Percentiles rank a stretch among this genome's conserved stretches.
phyloP scores from a whole-genome alignment of 2,888 invertebrate genomes.

The Schizotus pectinicornis region DNA sequence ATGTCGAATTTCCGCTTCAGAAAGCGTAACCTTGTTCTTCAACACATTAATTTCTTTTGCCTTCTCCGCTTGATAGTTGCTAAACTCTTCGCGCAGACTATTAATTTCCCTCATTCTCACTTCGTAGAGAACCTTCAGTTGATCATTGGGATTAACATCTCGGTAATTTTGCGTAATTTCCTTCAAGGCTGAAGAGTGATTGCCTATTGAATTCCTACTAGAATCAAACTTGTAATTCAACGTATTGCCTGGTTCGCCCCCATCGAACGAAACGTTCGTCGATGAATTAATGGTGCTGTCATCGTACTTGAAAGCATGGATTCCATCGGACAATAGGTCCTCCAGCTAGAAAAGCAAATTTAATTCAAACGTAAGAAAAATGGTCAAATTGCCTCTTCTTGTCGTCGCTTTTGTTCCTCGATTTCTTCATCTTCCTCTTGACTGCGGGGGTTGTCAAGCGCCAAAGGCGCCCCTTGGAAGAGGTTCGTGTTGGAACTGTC shows the following conservation, averaged over 20 bases:
- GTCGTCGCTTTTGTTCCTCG: constrained; percentile 70
- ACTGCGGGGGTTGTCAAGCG: constrained; percentile 68
- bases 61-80: constrained; percentile 37
- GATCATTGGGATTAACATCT: constrained; percentile 48
- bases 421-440: constrained; percentile 67
- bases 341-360: constrained; percentile 62
- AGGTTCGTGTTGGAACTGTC: constrained; percentile 61
- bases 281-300: constrained; percentile 57
- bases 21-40: constrained; percentile 42
- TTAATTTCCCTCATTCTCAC: constrained; percentile 54
- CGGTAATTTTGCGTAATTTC: constrained; percentile 40
- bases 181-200: background rate
- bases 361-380: constrained; percentile 1
- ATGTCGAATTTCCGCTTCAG: constrained; percentile 47
- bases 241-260: background rate
- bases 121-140: constrained; percentile 57
- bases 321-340: constrained; percentile 69
- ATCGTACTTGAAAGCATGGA: constrained; percentile 72
- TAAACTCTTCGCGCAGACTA: constrained; percentile 41
- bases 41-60: constrained; percentile 39
- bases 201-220: background rate
- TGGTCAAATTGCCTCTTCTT: constrained; percentile 68
- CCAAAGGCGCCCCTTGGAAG: constrained; percentile 72
- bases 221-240: constrained; percentile 1
- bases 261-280: constrained; percentile 42